A percentile compares a stretch with the other conserved stretches of the same genome.
Conservation (phyloP, 2,797 vertebrate species). For the Rhynchotus rufescens region DNA sequence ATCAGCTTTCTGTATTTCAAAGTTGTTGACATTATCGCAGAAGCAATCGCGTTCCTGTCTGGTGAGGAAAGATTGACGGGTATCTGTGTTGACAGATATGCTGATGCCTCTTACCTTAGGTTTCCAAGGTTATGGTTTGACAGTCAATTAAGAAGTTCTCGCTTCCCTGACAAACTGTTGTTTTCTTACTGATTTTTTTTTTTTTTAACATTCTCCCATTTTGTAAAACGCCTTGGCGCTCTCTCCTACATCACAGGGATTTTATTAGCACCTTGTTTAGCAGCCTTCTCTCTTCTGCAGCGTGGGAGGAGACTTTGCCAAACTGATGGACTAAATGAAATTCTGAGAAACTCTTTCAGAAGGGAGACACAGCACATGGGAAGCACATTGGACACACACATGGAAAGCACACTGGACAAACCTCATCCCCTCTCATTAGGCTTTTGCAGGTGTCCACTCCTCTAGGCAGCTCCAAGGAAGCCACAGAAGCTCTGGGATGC, state of each 20-base stretch:
- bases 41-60: constrained; percentile 59
- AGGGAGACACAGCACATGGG: background rate
- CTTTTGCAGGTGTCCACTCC: background rate
- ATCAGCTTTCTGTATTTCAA: constrained; percentile 41
- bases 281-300: background rate
- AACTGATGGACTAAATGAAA: background rate
- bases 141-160: constrained; percentile 53
- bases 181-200: background rate
- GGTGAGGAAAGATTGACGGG: constrained; percentile 39
- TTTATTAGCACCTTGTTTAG: background rate
- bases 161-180: background rate
- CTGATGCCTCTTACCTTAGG: constrained; percentile 38
- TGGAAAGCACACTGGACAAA: background rate
- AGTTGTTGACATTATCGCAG: constrained; percentile 38
- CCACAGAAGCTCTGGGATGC: background rate
- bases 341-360: background rate
- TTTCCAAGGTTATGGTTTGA: constrained; percentile 53
- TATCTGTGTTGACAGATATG: constrained; percentile 40
- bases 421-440: background rate
- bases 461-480: background rate
- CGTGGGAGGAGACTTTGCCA: accelerated
- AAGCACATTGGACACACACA: no score
- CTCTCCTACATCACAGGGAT: accelerated
- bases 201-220: no score
- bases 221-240: background rate